Evolutionary conservation across 2,797 vertebrate genomes (phyloP).

Genomic region (Atherinosoma microstoma): DNA sequence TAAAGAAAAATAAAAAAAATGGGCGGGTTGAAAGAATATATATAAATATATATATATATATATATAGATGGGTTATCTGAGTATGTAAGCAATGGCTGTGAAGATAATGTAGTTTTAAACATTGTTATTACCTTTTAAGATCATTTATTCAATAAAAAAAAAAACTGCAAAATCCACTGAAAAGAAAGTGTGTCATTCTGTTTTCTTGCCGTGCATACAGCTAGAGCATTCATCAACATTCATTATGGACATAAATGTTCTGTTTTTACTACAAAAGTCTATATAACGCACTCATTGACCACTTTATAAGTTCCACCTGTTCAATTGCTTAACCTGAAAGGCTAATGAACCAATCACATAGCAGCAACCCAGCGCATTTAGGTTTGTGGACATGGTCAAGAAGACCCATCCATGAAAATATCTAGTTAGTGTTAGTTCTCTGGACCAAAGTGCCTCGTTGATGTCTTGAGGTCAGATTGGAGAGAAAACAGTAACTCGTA

Average conservation of each 20-base stretch:
- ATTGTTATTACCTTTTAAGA: slow-evolving; percentile 99
- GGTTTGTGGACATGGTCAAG: background rate
- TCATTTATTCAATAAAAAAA: slow-evolving; percentile 99
- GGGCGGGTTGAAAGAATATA: slow-evolving; percentile 69
- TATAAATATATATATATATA: slow-evolving; percentile 82
- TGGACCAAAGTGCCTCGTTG: too few relatives aligned
- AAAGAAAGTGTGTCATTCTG: slow-evolving; percentile 68
- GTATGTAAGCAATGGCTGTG: slow-evolving; percentile 98
- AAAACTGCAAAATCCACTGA: slow-evolving; percentile 77
- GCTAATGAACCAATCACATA: background rate
- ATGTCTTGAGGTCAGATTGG: too few relatives aligned
- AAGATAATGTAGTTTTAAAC: slow-evolving; percentile 99
- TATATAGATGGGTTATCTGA: slow-evolving; percentile 90
- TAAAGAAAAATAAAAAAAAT: slow-evolving; percentile 69
- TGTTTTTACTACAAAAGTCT: background rate
- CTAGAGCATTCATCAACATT: background rate
- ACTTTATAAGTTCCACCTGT: background rate
- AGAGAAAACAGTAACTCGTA: background rate
- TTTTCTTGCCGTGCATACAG: slow-evolving; percentile 55
- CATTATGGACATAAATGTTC: background rate
- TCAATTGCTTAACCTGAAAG: background rate
- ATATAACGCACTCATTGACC: too few relatives aligned
- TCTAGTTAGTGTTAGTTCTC: too few relatives aligned
- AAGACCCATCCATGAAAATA: background rate
- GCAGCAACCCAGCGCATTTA: background rate